phyloP scores from a whole-genome alignment of 92 coral and sea anemone species.

The Epizoanthus stellaris region DNA sequence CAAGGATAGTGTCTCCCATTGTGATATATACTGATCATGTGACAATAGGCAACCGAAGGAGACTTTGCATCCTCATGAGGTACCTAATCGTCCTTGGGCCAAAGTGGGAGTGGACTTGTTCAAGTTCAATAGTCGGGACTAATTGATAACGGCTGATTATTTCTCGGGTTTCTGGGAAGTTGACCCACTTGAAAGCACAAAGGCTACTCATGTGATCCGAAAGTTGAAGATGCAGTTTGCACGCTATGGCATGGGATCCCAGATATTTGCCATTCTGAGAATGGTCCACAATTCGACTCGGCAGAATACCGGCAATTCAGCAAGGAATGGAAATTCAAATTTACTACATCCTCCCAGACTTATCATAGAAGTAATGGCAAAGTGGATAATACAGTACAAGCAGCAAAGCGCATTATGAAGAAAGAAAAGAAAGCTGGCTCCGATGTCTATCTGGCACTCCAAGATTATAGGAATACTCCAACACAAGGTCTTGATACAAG shows the following conservation, averaged over 20 bases:
- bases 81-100: not conserved
- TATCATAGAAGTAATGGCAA: conserved; percentile 7
- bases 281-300: conserved; percentile 4
- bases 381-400: not conserved
- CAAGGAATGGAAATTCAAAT: not conserved
- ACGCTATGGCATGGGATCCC: conserved; percentile 1
- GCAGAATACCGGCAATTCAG: not conserved
- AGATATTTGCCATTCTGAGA: not conserved
- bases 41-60: too few species aligned
- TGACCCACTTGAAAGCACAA: not conserved
- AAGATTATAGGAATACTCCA: too few species aligned
- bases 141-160: not conserved
- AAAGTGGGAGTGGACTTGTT: not conserved
- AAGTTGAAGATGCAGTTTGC: conserved; percentile 14
- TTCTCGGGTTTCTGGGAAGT: too few species aligned
- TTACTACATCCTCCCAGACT: not conserved
- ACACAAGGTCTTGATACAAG: too few species aligned
- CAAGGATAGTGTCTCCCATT: too few species aligned
- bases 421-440: not conserved
- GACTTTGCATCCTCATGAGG: too few species aligned
- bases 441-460: too few species aligned
- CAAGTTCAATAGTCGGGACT: not conserved
- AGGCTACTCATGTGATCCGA: not conserved
- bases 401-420: conserved; percentile 3
- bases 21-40: too few species aligned